Evolutionary conservation across 2,113 vertebrate species (phyloP).

Genomic region (Erinaceus europaeus): DNA sequence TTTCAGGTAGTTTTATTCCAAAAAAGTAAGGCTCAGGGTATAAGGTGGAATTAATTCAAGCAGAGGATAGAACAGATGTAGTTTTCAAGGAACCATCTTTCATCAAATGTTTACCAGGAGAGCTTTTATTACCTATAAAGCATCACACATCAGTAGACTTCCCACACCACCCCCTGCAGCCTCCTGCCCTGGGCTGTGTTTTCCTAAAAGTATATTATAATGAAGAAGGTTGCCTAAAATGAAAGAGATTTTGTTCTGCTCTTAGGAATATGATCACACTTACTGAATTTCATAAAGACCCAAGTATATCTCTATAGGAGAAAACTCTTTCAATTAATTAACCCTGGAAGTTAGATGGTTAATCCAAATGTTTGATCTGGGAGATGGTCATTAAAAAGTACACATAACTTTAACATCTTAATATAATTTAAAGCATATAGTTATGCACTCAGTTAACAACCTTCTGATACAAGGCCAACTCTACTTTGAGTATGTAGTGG

Average conservation of each 20-base stretch:
- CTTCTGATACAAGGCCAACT: not conserved
- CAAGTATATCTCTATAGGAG: not conserved
- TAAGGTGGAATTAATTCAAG: not conserved
- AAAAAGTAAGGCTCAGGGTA: fast-evolving
- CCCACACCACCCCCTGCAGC: too few species aligned
- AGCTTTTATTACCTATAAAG: not conserved
- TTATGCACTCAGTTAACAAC: not conserved
- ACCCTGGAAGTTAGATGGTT: not conserved
- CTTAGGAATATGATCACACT: not conserved
- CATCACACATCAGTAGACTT: fast-evolving
- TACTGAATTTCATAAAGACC: not conserved
- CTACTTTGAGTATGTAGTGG: not conserved
- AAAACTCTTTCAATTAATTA: not conserved
- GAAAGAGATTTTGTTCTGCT: not conserved
- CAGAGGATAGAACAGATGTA: fast-evolving
- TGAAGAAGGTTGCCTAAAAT: not conserved
- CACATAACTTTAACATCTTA: not conserved
- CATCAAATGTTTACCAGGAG: not conserved
- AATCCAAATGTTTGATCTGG: not conserved
- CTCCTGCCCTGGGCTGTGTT: fast-evolving
- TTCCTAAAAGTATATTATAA: not conserved
- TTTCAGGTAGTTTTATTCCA: slow-evolving; percentile 12
- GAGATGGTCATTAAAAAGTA: not conserved
- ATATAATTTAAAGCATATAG: not conserved
- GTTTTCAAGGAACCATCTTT: not conserved